Base-by-base conservation (phyloP, 2,797 vertebrate species). In the Danio aesculapii region DNA sequence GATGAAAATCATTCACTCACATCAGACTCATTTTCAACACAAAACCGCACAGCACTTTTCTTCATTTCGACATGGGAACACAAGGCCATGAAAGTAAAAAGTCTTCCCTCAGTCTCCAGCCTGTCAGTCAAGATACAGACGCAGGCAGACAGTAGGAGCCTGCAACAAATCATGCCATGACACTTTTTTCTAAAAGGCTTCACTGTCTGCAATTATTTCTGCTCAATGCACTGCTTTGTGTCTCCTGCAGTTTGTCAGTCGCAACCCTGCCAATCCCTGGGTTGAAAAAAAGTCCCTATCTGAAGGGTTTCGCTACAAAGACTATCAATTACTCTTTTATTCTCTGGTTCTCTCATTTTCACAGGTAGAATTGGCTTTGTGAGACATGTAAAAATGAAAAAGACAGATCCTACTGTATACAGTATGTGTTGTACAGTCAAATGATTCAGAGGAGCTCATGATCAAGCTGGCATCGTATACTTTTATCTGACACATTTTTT, bases 291-390 rank as follows among this genome's bases (percentile, higher is more conserved):
- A 85, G 52, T 13, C 12, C 16, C n/a, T 49, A 16, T 39, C 50
- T 57, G 69, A 79, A 62, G 67, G 86, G 75, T 84, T 88, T 87
- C 83, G 88, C 81, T 73, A 73, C 73, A 77, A 76, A 70, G 47
- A 70, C 57, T 82, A 80, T 64, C 75, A 77, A 83, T 75, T 78
- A 62, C 79, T 53, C 80, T 76, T 49, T 77, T 19, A 49, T 59
- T 59, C 39, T 57, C 11, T 6, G 7, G 55, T 53, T 62, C 47
- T 47, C 44, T 83, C 13, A 2, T 53, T 75, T 77, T 74, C 44
- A 68, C 49, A 17, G 17, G 9, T 53, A 66, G 46, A n/a, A 57
- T 59, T 30, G 12, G 6, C 41, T 77, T 47, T 55, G 47, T 55
- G 17, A 71, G 49, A 44, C 49, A 67, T 6, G 67, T 72, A 50